Conservation (phyloP, 2,797 vertebrate species). For the Pangasius macronema region DNA sequence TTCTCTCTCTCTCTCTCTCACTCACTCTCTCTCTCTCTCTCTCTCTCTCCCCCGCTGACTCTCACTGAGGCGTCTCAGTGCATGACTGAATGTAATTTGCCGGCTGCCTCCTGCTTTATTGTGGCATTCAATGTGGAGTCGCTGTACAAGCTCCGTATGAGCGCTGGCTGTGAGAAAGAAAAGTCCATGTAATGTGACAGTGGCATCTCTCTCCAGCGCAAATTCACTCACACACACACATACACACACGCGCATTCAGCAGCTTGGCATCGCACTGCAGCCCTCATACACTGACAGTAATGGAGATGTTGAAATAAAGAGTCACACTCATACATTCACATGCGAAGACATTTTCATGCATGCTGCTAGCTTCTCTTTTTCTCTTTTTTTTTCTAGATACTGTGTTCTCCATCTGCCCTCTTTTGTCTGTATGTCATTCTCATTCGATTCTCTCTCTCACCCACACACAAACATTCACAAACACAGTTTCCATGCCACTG, state of each 20-base stretch:
- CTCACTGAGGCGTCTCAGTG: slow-evolving; percentile 10
- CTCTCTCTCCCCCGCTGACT: not conserved
- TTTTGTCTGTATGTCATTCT: not conserved
- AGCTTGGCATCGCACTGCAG: not conserved
- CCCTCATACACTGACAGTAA: slow-evolving; percentile 12
- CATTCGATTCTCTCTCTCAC: not conserved
- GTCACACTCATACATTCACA: slow-evolving; percentile 1
- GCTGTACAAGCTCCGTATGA: slow-evolving; percentile 18
- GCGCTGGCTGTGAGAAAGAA: slow-evolving; percentile 11
- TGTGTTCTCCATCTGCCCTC: not conserved
- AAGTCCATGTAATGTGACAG: slow-evolving; percentile 39
- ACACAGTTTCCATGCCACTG: not conserved
- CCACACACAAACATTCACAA: slow-evolving; percentile 3
- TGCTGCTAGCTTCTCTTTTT: not conserved
- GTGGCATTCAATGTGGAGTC: slow-evolving; percentile 28
- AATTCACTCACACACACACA: not conserved
- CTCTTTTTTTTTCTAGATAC: not conserved
- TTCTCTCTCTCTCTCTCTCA: not conserved
- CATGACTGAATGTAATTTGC: slow-evolving; percentile 28
- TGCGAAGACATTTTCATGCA: not conserved
- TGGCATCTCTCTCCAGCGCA: slow-evolving; percentile 12
- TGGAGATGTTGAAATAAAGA: slow-evolving; percentile 32
- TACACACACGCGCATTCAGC: not conserved
- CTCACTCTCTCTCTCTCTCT: not conserved
- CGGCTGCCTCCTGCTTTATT: slow-evolving; percentile 13